These are phyloP conservation scores for Antechinus flavipes DNA, from an alignment of 2,113 vertebrate species.

Conservation along the genomic window DNA sequence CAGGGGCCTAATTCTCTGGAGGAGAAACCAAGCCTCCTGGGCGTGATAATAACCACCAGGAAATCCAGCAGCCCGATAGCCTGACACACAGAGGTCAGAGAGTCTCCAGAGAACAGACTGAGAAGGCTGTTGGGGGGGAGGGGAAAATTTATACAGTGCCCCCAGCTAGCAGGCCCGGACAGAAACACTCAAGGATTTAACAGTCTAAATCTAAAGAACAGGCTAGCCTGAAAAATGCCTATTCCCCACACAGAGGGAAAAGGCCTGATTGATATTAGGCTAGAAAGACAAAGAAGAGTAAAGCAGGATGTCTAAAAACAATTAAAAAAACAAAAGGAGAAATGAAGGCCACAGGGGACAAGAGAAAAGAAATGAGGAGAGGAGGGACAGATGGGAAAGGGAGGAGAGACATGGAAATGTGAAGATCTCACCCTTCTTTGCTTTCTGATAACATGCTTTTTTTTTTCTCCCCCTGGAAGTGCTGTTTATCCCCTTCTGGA, in stretches of 20 bases:
- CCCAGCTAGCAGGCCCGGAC: slow-evolving; percentile 72
- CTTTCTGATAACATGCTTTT: slow-evolving; percentile 83
- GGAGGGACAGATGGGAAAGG: slow-evolving; percentile 50
- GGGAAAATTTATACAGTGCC: slow-evolving; percentile 63
- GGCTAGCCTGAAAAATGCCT: slow-evolving; percentile 53
- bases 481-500: slow-evolving; percentile 83
- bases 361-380: slow-evolving; percentile 55
- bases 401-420: slow-evolving; percentile 63
- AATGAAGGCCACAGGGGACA: slow-evolving; percentile 67
- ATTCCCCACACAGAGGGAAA: slow-evolving; percentile 69
- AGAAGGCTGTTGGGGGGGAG: slow-evolving; percentile 56
- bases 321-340: slow-evolving; percentile 66
- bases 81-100: slow-evolving; percentile 76
- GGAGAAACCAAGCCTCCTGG: slow-evolving; percentile 46
- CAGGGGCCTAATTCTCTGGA: slow-evolving; percentile 42
- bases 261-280: slow-evolving; percentile 64
- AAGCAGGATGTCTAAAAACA: slow-evolving; percentile 70
- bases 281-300: slow-evolving; percentile 68
- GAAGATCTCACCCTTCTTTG: slow-evolving; percentile 81
- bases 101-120: slow-evolving; percentile 61
- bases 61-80: slow-evolving; percentile 54
- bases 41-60: slow-evolving; percentile 34
- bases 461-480: slow-evolving; percentile 83
- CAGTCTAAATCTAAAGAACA: slow-evolving; percentile 53
- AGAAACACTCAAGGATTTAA: slow-evolving; percentile 58